Base-by-base conservation (phyloP, 1,140 invertebrate genomes). In the Monochamus saltuarius region DNA sequence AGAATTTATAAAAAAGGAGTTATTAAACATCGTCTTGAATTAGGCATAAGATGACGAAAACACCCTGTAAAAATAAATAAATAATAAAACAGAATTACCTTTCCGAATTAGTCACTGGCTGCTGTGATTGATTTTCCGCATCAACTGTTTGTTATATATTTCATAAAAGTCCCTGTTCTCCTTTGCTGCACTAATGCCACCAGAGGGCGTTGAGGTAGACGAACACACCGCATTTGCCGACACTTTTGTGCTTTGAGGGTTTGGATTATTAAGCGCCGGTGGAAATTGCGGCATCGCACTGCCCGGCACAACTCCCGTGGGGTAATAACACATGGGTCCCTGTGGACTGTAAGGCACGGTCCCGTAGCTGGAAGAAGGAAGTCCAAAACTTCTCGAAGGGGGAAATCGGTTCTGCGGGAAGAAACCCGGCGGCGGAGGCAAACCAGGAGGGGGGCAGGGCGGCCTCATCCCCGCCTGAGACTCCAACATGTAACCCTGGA, bases 341-440 rank as follows among this genome's bases (percentile, higher is more conserved):
- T 2, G 17, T 4, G 17, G 17, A 2, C 17, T 13, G 4, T 4
- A 46, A 6, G 13, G 10, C n/a, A 46, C 9, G 13, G 1, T 11
- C 14, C 1, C n/a, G 4, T 40, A 11, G 39, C 8, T 40, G 39
- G 39, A 4, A 40, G 14, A 8, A 8, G 11, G 1, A 40, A 8
- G 14, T n/a, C 2, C 39, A 8, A 40, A 40, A 16, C 8, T 40
- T 7, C 39, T 8, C 22, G 22, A 6, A 29, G 2, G 22, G 22
- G 22, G 22, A 19, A 47, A 47, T 9, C 29, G 34, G n/a, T 14
- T 37, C n/a, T 13, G 34, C 7, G 22, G 49, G 10, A 14, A 22
- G 35, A 54, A 54, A 10, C 51, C 51, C 10, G 51, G 51, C 7
- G 51, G 51, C n/a, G 51, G 51, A 39, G 36, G 29, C 9, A 54